These are phyloP conservation scores for Ernsta delagoae DNA, from an alignment of 2,888 invertebrate species.

Conservation along the genomic window DNA sequence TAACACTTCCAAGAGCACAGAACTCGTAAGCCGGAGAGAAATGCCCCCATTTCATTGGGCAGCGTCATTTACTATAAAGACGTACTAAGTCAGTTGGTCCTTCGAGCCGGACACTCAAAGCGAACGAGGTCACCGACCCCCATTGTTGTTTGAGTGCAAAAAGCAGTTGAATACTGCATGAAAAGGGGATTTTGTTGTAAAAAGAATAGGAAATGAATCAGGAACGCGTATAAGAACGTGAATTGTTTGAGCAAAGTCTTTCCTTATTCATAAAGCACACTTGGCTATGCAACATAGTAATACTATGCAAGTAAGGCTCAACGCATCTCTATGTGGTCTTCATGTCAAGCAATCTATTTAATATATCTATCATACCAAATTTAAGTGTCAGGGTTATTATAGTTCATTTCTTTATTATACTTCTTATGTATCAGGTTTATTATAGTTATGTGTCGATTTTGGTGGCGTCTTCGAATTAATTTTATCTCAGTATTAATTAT, in stretches of 20 bases:
- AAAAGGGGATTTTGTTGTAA: constrained; percentile 26
- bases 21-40: constrained; percentile 4
- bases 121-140: constrained; percentile 32
- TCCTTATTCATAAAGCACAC: not conserved
- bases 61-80: constrained; percentile 33
- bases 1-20: not conserved
- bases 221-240: not conserved
- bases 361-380: too few species aligned
- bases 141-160: constrained; percentile 38
- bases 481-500: too few species aligned
- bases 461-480: too few species aligned
- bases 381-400: too few species aligned
- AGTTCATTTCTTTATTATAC: too few species aligned
- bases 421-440: too few species aligned
- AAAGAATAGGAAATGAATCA: constrained; percentile 28
- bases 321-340: too few species aligned
- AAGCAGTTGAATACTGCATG: constrained; percentile 36
- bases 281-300: too few species aligned
- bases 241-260: constrained; percentile 24
- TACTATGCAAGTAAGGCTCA: too few species aligned
- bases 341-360: too few species aligned
- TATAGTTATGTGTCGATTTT: too few species aligned
- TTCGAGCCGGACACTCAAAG: constrained; percentile 27
- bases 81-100: constrained; percentile 34
- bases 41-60: constrained; percentile 18